Evolutionary conservation across 92 coral and sea anemone species (phyloP).

Genomic region (Phenganax stokvisi): DNA sequence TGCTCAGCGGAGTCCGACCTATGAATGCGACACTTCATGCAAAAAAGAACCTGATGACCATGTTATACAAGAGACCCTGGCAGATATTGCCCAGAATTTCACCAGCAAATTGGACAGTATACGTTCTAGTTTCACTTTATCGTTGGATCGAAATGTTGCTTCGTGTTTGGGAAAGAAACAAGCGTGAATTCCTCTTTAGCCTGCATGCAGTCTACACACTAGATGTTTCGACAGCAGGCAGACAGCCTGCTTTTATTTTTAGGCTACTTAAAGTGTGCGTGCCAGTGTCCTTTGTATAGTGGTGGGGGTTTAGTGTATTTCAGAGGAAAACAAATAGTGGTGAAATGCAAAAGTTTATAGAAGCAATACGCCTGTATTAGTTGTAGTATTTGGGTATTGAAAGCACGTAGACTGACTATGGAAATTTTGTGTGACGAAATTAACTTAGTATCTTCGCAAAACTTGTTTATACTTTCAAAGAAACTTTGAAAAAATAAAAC

Average conservation of each 20-base stretch:
- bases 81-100: conserved; percentile 87
- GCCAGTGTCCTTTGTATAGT: too few relatives aligned
- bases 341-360: too few relatives aligned
- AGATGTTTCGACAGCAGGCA: neutral
- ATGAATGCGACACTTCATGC: conserved; percentile 6
- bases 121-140: conserved; percentile 68
- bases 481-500: neutral
- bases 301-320: too few relatives aligned
- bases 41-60: neutral
- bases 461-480: neutral
- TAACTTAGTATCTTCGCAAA: too few relatives aligned
- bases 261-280: too few relatives aligned
- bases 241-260: neutral
- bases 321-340: too few relatives aligned
- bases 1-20: neutral
- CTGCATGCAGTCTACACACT: neutral
- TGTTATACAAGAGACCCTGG: conserved; percentile 70
- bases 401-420: too few relatives aligned
- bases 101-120: conserved; percentile 79
- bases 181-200: neutral
- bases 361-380: too few relatives aligned
- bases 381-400: too few relatives aligned
- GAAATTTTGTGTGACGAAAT: too few relatives aligned
- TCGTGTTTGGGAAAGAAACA: conserved; percentile 40
- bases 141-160: conserved; percentile 60